phyloP scores from a whole-genome alignment of 2,797 vertebrate genomes.

The Rhyacichthys aspro region DNA sequence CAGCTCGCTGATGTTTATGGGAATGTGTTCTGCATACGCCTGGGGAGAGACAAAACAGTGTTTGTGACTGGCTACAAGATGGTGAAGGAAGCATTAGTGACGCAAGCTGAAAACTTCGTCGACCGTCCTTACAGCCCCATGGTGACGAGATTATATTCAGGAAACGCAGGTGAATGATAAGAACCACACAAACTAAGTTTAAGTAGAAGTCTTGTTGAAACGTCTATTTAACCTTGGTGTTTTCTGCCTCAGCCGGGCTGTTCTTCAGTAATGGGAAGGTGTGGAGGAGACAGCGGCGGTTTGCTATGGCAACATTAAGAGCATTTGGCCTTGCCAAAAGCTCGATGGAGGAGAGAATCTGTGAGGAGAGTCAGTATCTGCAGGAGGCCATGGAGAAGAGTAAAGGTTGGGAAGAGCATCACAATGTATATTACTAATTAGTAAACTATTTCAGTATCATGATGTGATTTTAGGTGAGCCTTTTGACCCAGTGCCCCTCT shows the following conservation, averaged over 20 bases:
- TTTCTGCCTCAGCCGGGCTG: slow-evolving; percentile 61
- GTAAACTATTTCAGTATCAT: no score
- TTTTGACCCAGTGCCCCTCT: slow-evolving; percentile 70
- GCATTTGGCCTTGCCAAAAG: slow-evolving; percentile 72
- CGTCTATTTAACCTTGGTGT: not conserved
- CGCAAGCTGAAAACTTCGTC: slow-evolving; percentile 82
- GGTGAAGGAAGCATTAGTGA: slow-evolving; percentile 83
- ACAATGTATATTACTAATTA: not conserved
- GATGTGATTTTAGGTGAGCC: slow-evolving; percentile 58
- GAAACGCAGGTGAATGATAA: slow-evolving; percentile 74
- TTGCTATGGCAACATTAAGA: slow-evolving; percentile 72
- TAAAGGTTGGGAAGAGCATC: slow-evolving; percentile 57
- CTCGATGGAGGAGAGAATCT: slow-evolving; percentile 71
- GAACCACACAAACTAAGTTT: not conserved
- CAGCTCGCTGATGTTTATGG: slow-evolving; percentile 83
- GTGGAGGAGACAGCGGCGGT: slow-evolving; percentile 78
- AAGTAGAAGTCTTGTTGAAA: not conserved
- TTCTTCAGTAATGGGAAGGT: slow-evolving; percentile 75
- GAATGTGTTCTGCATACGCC: slow-evolving; percentile 73
- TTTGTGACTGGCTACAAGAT: slow-evolving; percentile 77
- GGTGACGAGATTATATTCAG: slow-evolving; percentile 57
- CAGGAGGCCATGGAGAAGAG: slow-evolving; percentile 68
- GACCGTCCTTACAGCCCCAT: slow-evolving; percentile 74
- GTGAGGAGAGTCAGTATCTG: slow-evolving; percentile 70
- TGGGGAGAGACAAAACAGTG: slow-evolving; percentile 69